phyloP scores from a whole-genome alignment of 2,113 vertebrate species.

The Oncorhynchus clarkii region DNA sequence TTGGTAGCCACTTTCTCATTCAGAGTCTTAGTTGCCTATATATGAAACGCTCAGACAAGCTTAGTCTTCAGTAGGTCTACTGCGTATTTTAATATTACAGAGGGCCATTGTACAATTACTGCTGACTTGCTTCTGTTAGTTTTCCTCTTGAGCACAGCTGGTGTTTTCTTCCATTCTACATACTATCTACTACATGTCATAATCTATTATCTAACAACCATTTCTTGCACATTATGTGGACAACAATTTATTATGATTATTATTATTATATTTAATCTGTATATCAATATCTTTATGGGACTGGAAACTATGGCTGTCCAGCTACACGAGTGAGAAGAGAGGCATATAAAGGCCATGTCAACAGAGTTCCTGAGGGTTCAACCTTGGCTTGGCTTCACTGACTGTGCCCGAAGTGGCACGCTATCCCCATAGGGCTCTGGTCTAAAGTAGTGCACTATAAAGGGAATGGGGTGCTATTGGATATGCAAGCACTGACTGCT shows the following conservation, averaged over 20 bases:
- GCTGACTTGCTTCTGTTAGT: too few relatives aligned
- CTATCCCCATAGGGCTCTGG: too few relatives aligned
- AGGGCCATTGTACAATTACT: constrained; percentile 49
- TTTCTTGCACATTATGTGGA: neutral
- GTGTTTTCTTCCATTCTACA: constrained; percentile 12
- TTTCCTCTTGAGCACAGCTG: too few relatives aligned
- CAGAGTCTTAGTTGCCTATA: neutral
- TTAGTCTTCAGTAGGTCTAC: neutral
- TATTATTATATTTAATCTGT: neutral
- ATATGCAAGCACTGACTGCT: neutral
- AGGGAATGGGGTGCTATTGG: too few relatives aligned
- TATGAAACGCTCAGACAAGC: constrained; percentile 24
- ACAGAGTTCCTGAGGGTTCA: neutral
- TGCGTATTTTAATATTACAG: constrained; percentile 43
- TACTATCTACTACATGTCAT: neutral
- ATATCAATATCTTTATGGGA: too few relatives aligned
- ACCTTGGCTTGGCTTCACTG: neutral
- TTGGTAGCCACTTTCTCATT: neutral
- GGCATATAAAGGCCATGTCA: neutral
- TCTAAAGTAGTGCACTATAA: too few relatives aligned
- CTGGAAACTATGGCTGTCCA: neutral
- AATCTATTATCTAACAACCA: neutral
- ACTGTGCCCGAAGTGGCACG: too few relatives aligned
- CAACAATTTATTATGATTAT: neutral
- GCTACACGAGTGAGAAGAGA: neutral